These are phyloP conservation scores for Bos javanicus DNA, from an alignment of 2,113 vertebrate genomes.

Conservation along the genomic window DNA sequence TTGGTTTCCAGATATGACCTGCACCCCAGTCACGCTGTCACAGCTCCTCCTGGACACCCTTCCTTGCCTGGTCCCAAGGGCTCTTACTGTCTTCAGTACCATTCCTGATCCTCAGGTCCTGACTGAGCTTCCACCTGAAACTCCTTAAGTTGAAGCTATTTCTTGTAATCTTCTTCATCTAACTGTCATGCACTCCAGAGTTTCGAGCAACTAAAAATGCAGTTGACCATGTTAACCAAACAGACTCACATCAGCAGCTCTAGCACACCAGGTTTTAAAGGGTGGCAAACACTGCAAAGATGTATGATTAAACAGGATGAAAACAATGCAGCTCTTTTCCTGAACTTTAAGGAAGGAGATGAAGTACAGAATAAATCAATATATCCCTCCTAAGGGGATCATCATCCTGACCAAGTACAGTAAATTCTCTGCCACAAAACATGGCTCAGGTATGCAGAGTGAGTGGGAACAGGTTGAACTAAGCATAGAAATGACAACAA, in stretches of 20 bases:
- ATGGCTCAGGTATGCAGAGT: background rate
- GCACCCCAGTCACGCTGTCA: no score
- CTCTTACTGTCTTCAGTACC: background rate
- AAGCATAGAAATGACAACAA: slow-evolving; percentile 1
- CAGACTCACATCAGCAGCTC: background rate
- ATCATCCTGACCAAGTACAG: background rate
- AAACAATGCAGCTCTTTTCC: background rate
- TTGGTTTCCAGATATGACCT: background rate
- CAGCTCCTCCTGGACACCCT: background rate
- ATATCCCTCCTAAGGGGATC: background rate
- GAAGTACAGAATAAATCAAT: background rate
- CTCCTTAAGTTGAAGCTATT: background rate
- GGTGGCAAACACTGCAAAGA: background rate
- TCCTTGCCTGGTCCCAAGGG: background rate
- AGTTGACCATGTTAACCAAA: background rate
- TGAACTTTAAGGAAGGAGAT: background rate
- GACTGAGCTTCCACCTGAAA: background rate
- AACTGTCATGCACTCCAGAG: background rate
- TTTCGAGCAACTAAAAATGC: background rate
- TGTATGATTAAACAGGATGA: background rate
- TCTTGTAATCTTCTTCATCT: background rate
- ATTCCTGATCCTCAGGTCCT: background rate
- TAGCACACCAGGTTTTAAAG: background rate
- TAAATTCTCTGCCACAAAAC: background rate
- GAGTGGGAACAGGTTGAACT: background rate